Conservation (phyloP, 1,140 invertebrate species). For the Varroa destructor region DNA sequence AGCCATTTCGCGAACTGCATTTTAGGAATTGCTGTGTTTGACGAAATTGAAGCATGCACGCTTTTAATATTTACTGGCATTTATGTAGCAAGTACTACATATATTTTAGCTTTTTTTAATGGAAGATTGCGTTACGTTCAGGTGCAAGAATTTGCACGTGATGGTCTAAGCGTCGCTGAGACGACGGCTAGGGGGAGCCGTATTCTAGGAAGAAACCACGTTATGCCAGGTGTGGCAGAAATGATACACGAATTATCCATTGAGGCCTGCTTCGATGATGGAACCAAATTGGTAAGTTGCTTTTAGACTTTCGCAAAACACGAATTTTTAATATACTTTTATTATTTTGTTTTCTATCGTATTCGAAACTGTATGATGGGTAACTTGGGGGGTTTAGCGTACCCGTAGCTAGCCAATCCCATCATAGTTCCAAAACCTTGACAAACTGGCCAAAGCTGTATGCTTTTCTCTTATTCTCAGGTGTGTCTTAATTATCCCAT, state of each 20-base stretch:
- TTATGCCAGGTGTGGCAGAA: slow-evolving; percentile 38
- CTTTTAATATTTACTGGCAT: too few relatives aligned
- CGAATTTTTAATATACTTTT: not conserved
- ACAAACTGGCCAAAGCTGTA: too few relatives aligned
- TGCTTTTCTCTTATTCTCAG: slow-evolving; percentile 31
- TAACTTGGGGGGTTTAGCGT: not conserved
- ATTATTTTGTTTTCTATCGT: not conserved
- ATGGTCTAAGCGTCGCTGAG: slow-evolving; percentile 38
- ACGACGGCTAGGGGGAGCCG: slow-evolving; percentile 39
- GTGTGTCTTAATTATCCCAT: slow-evolving; percentile 41
- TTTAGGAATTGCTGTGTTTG: too few relatives aligned
- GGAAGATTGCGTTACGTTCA: slow-evolving; percentile 26
- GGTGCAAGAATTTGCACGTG: slow-evolving; percentile 39
- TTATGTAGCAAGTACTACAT: too few relatives aligned
- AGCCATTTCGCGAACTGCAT: too few relatives aligned
- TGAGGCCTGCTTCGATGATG: slow-evolving; percentile 42
- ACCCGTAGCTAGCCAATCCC: too few relatives aligned
- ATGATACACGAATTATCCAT: slow-evolving; percentile 40
- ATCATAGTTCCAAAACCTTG: too few relatives aligned
- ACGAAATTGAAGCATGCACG: too few relatives aligned
- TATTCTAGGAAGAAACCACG: slow-evolving; percentile 40
- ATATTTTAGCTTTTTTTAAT: too few relatives aligned
- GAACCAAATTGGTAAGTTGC: slow-evolving; percentile 40
- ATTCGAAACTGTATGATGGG: not conserved
- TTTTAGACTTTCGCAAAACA: not conserved